Percentiles rank a stretch among this genome's conserved stretches.
Conservation (phyloP, 2,797 vertebrate species). For the Psittacula derbiana region DNA sequence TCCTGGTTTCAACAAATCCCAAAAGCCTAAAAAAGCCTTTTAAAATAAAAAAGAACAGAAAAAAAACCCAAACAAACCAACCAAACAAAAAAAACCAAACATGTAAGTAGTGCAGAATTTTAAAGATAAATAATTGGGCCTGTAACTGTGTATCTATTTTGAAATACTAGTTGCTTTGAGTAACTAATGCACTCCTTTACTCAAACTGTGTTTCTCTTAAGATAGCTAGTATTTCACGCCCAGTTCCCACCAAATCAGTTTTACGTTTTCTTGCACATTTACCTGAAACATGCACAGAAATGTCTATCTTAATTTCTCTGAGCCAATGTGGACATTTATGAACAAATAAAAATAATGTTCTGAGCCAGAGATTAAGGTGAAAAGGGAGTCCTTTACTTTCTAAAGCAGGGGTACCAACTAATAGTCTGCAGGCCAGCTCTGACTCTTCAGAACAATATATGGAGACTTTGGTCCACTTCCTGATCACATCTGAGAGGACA, state of each 20-base stretch:
- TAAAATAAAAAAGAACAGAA: background rate
- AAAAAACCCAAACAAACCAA: background rate
- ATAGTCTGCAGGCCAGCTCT: background rate
- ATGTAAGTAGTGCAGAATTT: background rate
- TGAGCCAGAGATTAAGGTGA: background rate
- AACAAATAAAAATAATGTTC: background rate
- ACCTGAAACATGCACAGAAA: background rate
- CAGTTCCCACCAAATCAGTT: background rate
- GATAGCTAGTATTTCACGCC: background rate
- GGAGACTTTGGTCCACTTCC: background rate
- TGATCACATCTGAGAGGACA: background rate
- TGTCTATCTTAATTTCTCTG: background rate
- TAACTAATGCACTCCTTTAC: background rate
- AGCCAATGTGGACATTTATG: background rate
- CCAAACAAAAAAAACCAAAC: background rate
- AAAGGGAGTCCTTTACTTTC: background rate
- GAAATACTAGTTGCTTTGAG: background rate
- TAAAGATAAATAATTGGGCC: background rate
- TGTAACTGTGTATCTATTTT: background rate
- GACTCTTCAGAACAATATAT: background rate
- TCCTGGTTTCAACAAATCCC: background rate
- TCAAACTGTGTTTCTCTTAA: background rate
- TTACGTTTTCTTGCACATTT: background rate
- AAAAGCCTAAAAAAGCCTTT: background rate
- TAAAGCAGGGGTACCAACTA: background rate